Conservation (phyloP, 1,140 invertebrate species). For the Drosophila teissieri region DNA sequence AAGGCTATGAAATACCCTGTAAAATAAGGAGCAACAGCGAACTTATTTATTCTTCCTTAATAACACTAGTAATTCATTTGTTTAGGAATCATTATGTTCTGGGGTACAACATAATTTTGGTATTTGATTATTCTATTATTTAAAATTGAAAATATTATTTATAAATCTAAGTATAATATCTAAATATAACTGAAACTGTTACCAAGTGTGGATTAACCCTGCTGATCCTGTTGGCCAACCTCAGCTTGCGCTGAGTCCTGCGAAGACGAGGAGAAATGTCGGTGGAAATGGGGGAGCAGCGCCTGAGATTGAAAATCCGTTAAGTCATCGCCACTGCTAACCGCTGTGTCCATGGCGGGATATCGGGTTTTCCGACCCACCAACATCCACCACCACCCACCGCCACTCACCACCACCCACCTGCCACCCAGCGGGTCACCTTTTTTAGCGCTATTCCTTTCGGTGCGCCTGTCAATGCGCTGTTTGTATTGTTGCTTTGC, state of each 20-base stretch:
- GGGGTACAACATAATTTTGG: too few relatives aligned
- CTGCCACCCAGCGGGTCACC: neutral
- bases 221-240: conserved; percentile 8
- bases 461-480: conserved; percentile 38
- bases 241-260: conserved; percentile 26
- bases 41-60: too few relatives aligned
- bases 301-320: conserved; percentile 81
- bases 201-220: neutral
- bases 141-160: neutral
- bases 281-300: conserved; percentile 9
- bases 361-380: conserved; percentile 27
- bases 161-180: too few relatives aligned
- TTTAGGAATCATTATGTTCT: too few relatives aligned
- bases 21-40: neutral
- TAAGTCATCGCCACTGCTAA: conserved; percentile 81
- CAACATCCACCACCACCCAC: too few relatives aligned
- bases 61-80: too few relatives aligned
- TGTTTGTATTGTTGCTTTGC: conserved; percentile 77
- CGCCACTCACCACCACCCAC: neutral
- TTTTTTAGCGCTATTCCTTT: conserved; percentile 26
- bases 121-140: neutral
- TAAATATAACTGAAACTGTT: neutral
- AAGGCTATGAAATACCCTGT: conserved; percentile 2
- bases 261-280: neutral
- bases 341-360: conserved; percentile 65